Conservation (phyloP, 1,140 invertebrate species). For the Anoplophora glabripennis region DNA sequence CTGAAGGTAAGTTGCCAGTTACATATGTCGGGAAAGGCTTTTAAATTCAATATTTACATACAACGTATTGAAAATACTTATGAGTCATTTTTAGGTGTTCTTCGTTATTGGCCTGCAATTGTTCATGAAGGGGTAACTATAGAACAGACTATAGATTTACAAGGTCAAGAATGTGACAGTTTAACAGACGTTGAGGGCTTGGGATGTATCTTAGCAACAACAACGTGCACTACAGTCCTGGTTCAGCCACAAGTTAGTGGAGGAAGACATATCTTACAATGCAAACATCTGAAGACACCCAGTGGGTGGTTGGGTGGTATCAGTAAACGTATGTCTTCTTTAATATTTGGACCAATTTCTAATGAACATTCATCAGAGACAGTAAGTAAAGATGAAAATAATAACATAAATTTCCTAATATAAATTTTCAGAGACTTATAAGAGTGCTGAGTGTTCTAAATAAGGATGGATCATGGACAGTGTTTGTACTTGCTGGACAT, state of each 20-base stretch:
- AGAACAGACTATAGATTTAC: constrained; percentile 80
- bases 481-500: constrained; percentile 66
- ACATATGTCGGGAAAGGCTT: no score
- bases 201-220: constrained; percentile 84
- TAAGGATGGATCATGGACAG: constrained; percentile 52
- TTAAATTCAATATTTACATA: no score
- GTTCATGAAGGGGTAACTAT: constrained; percentile 83
- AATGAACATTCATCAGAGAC: constrained; percentile 70
- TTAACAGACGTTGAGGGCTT: constrained; percentile 66
- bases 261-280: constrained; percentile 66
- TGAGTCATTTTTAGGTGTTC: constrained; percentile 36
- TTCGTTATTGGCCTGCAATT: constrained; percentile 84
- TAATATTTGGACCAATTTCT: constrained; percentile 83
- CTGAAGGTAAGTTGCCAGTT: constrained; percentile 72
- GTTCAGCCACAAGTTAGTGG: constrained; percentile 61
- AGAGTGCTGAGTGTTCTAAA: constrained; percentile 54
- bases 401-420: constrained; percentile 8
- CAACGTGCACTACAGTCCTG: constrained; percentile 82
- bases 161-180: constrained; percentile 79
- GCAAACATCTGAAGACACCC: constrained; percentile 69
- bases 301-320: constrained; percentile 87
- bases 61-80: no score
- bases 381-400: no score
- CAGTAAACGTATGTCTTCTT: constrained; percentile 76
- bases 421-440: constrained; percentile 57